Evolutionary conservation across 2,888 invertebrate species (phyloP), one percentile per base, ranked within the genome.

Genomic region (Epinotia demarniana): DNA sequence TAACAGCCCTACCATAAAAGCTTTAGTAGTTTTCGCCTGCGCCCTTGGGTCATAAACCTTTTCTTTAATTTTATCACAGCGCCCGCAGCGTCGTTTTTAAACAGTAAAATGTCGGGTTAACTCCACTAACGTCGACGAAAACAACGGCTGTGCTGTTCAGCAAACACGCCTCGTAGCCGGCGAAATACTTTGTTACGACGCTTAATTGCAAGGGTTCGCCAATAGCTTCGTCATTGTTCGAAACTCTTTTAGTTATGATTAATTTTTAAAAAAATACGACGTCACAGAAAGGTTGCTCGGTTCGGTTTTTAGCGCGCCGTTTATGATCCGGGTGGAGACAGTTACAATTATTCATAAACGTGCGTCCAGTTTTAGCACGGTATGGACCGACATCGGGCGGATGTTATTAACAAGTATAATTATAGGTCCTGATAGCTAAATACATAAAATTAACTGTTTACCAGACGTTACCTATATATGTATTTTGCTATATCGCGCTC

Each of bases 131-230:
- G 83, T 83, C 81, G 79, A 84, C 84, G 83, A 85, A 84, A 84
- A 89, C 89, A 90, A 88, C 85, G 81, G 79, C 79, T 79, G 79
- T 80, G 82, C 79, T 87, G 86, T 89, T 90, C 87, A 83, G 87
- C 89, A 88, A 92, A 90, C 89, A 88, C 80, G 82, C 82, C 80
- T 75, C 77, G 72, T 72, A 79, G 53, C 79, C 81, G 78, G 81
- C 84, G 80, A 83, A 85, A 85, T 83, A 87, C 87, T 87, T 86
- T 89, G 89, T 89, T 86, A 85, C 68, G 57, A 85, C 84, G 80
- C 86, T 86, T 90, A 90, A 91, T 90, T 90, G 90, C 89, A 91
- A 90, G 91, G 90, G 92, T 91, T 92, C 84, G 88, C 86, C 86
- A 89, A 90, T 87, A 87, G 89, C 85, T 81, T 78, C 67, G 78